These are phyloP conservation scores for Ametastegia equiseti DNA, from an alignment of 2,888 invertebrate species.

Conservation along the genomic window DNA sequence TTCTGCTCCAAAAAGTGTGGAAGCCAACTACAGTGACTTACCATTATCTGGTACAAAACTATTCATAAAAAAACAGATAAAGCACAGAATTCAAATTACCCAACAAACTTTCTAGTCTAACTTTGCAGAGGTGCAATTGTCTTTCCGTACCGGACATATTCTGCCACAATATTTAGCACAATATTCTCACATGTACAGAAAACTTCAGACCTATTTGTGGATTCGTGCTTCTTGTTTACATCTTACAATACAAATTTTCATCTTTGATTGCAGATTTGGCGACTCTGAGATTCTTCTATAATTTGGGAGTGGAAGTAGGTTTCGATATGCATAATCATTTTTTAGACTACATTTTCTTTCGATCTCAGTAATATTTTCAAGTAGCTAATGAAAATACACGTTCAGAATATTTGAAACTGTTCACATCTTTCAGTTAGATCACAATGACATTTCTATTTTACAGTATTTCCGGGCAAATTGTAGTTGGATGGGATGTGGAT, in stretches of 20 bases:
- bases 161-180: slow-evolving; percentile 37
- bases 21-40: slow-evolving; percentile 78
- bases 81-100: slow-evolving; percentile 1
- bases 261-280: slow-evolving; percentile 77
- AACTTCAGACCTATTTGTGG: neutral
- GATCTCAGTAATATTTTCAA: slow-evolving; percentile 1
- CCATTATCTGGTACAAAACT: slow-evolving; percentile 78
- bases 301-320: slow-evolving; percentile 80
- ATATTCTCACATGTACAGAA: neutral
- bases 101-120: neutral
- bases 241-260: slow-evolving; percentile 62
- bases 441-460: slow-evolving; percentile 38
- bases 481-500: slow-evolving; percentile 61
- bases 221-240: slow-evolving; percentile 23
- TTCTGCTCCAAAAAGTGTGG: slow-evolving; percentile 71
- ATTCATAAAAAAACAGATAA: neutral
- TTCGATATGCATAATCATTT: slow-evolving; percentile 20
- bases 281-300: slow-evolving; percentile 83
- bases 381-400: neutral
- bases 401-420: neutral
- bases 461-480: slow-evolving; percentile 64
- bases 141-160: neutral
- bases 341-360: slow-evolving; percentile 43
- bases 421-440: neutral
- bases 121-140: neutral